Conservation (phyloP, 2,888 invertebrate genomes). For the Callimorpha dominula region DNA sequence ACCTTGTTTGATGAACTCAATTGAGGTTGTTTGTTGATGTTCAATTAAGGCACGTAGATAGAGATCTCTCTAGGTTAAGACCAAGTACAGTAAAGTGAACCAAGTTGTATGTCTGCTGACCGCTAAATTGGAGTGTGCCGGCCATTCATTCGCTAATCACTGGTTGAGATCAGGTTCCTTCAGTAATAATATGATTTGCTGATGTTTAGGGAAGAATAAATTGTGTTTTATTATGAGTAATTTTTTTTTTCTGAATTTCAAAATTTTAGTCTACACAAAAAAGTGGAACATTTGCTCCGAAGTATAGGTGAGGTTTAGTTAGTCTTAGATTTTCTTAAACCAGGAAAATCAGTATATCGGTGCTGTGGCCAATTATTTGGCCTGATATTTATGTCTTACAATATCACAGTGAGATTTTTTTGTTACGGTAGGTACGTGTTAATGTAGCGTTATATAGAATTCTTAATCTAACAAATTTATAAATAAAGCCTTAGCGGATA, state of each 20-base stretch:
- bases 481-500: background rate
- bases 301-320: slow-evolving; percentile 1
- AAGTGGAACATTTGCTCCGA: background rate
- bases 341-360: slow-evolving; percentile 21
- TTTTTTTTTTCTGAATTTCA: no score
- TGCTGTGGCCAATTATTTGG: slow-evolving; percentile 34
- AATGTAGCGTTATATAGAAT: slow-evolving; percentile 12
- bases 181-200: background rate
- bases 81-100: slow-evolving; percentile 63
- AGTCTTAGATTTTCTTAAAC: slow-evolving; percentile 5
- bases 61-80: slow-evolving; percentile 81
- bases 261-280: background rate
- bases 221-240: background rate
- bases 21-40: slow-evolving; percentile 68
- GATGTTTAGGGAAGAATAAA: background rate
- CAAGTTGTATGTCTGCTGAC: slow-evolving; percentile 44
- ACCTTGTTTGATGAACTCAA: slow-evolving; percentile 67
- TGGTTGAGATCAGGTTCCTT: slow-evolving; percentile 3
- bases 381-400: slow-evolving; percentile 22
- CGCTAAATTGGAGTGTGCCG: slow-evolving; percentile 47
- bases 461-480: background rate
- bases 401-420: background rate
- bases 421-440: background rate
- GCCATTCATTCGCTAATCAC: slow-evolving; percentile 32
- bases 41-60: slow-evolving; percentile 72